Percentiles rank a stretch among this genome's conserved stretches.
Conservation (phyloP, 2,113 vertebrate species). For the Oncorhynchus mykiss region DNA sequence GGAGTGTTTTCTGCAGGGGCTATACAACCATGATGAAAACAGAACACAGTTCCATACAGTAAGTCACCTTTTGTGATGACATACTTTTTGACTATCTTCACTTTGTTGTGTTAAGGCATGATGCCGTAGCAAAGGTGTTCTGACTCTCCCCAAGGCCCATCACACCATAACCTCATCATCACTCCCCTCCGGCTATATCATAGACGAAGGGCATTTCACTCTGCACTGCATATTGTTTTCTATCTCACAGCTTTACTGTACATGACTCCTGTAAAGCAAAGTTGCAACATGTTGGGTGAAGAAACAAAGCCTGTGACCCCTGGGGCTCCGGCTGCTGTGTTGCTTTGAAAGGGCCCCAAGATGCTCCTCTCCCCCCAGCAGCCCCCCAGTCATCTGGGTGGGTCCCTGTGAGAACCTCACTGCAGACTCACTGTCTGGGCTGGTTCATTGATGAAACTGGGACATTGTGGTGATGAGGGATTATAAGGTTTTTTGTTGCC, state of each 20-base stretch:
- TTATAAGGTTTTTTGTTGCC: conserved; percentile 39
- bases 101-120: neutral
- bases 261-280: neutral
- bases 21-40: neutral
- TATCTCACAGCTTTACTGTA: neutral
- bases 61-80: neutral
- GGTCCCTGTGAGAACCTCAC: conserved; percentile 45
- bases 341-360: conserved; percentile 34
- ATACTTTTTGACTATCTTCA: neutral
- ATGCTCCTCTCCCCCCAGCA: conserved; percentile 37
- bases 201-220: neutral
- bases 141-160: neutral
- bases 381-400: conserved; percentile 38
- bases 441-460: conserved; percentile 46
- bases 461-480: conserved; percentile 38
- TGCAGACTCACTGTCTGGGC: conserved; percentile 51
- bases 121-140: neutral
- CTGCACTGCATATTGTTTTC: neutral
- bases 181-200: neutral
- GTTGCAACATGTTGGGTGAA: conserved; percentile 30
- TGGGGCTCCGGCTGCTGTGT: neutral
- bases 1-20: neutral
- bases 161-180: neutral
- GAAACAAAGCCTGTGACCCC: conserved; percentile 15
- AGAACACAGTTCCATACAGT: too few relatives aligned